Evolutionary conservation across 2,113 vertebrate species (phyloP).

Genomic region (Anser brachyrhynchus): DNA sequence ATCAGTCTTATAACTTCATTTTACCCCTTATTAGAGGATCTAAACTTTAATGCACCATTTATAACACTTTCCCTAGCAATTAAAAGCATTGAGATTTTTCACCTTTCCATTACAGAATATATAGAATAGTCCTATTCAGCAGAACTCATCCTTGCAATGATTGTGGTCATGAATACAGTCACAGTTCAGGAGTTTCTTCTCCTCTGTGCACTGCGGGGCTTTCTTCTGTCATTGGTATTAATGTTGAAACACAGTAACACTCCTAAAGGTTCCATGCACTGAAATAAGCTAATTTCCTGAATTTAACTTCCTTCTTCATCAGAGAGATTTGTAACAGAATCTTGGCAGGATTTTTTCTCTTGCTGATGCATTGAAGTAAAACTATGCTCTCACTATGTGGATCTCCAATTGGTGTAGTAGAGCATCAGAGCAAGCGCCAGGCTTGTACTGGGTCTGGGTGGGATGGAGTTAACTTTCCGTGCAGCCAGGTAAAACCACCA

Average conservation of each 20-base stretch:
- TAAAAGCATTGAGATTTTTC: neutral
- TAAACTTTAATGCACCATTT: neutral
- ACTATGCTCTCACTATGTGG: accelerated
- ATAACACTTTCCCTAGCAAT: constrained; percentile 2
- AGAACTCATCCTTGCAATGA: neutral
- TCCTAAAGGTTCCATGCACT: neutral
- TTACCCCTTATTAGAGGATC: neutral
- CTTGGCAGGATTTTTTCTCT: neutral
- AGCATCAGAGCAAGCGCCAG: neutral
- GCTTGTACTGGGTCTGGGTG: too few species aligned
- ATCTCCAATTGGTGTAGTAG: neutral
- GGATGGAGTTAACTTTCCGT: too few species aligned
- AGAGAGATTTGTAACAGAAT: neutral
- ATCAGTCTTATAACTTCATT: neutral
- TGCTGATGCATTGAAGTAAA: neutral
- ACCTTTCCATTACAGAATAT: neutral
- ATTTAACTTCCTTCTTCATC: neutral
- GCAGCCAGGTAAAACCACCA: too few species aligned
- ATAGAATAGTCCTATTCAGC: neutral
- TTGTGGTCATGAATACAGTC: neutral
- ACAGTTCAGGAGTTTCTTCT: neutral
- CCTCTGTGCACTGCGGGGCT: neutral
- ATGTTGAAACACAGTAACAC: neutral
- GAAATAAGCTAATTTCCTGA: neutral
- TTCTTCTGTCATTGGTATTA: neutral